Conservation (phyloP, 2,113 vertebrate species). For the Bos indicus region DNA sequence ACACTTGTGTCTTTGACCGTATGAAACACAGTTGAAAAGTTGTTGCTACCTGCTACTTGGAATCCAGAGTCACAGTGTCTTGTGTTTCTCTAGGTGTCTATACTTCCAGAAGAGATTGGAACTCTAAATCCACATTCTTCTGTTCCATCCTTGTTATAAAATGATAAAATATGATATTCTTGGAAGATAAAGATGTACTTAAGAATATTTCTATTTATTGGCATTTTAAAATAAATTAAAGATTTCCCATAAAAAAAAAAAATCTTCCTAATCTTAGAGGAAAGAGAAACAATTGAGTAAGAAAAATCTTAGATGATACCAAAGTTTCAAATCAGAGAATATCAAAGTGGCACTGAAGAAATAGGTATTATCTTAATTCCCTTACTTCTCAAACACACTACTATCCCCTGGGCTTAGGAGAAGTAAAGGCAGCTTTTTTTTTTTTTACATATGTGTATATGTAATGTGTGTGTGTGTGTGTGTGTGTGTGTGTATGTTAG, state of each 20-base stretch:
- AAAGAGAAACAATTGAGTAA: neutral
- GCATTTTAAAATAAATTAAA: neutral
- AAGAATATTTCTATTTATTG: neutral
- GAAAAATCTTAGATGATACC: neutral
- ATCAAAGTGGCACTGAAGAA: neutral
- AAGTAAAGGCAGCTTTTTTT: neutral
- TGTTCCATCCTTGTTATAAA: neutral
- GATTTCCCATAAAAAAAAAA: neutral
- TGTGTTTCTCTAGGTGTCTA: neutral
- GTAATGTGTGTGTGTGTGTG: too few relatives aligned
- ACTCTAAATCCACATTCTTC: neutral
- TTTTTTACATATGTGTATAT: neutral
- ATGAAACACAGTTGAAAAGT: neutral
- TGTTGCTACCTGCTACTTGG: neutral
- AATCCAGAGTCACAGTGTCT: neutral
- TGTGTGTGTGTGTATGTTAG: neutral
- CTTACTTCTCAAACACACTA: neutral
- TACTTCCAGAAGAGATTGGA: neutral
- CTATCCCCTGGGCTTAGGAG: neutral
- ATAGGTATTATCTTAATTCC: neutral
- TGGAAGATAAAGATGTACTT: neutral
- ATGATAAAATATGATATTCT: neutral
- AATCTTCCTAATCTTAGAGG: neutral
- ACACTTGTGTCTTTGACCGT: neutral
- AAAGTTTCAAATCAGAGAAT: constrained; percentile 22